Percentiles rank a stretch among this genome's conserved stretches.
phyloP scores from a whole-genome alignment of 1,140 invertebrate genomes.

The Hylyphantes graminicola region DNA sequence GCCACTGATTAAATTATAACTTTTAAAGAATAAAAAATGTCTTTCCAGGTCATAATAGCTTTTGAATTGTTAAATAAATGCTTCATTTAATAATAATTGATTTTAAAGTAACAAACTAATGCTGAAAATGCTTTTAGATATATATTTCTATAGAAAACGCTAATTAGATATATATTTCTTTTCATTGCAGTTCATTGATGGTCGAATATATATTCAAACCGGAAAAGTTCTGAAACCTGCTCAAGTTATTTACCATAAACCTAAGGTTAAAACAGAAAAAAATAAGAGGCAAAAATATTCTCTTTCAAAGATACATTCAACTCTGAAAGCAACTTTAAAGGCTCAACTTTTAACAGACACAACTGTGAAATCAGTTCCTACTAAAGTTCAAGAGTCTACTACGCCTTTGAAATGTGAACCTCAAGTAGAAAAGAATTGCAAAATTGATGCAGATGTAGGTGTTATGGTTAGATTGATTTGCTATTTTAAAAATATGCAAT shows the following conservation, averaged over 20 bases:
- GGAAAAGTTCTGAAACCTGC: constrained; percentile 76
- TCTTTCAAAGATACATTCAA: no score
- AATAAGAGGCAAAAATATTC: not conserved
- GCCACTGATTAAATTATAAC: no score
- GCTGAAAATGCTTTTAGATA: not conserved
- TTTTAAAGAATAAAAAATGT: no score
- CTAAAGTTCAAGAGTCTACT: not conserved
- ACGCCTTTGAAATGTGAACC: not conserved
- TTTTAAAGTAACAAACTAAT: no score
- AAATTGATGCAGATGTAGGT: not conserved
- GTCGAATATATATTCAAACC: constrained; percentile 78
- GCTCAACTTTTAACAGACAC: no score
- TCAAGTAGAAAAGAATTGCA: not conserved
- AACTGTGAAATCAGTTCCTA: not conserved
- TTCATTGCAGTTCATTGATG: constrained; percentile 76
- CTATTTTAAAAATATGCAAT: no score
- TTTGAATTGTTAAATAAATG: no score
- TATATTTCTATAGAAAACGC: no score
- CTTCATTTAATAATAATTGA: no score
- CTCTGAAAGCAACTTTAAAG: no score
- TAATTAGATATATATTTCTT: not conserved
- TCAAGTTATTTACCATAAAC: constrained; percentile 71
- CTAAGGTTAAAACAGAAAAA: constrained; percentile 8
- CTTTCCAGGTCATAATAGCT: no score
- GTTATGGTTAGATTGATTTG: no score